Evolutionary conservation across 2,888 invertebrate species (phyloP).

Genomic region (Entomobrya proxima): DNA sequence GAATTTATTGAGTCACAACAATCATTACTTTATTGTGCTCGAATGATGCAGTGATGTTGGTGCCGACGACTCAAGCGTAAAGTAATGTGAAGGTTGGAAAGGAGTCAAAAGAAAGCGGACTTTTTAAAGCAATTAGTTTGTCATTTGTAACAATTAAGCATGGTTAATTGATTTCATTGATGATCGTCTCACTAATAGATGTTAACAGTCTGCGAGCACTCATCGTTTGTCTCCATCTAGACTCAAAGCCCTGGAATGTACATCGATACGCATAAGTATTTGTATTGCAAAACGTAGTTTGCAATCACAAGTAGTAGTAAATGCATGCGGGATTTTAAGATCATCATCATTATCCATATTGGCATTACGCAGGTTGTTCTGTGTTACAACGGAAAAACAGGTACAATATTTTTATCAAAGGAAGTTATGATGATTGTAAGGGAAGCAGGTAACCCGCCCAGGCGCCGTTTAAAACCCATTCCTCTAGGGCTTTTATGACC

Average conservation of each 20-base stretch:
- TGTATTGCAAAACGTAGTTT: background rate
- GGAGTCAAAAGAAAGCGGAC: conserved; percentile 26
- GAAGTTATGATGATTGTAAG: conserved; percentile 75
- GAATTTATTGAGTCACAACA: conserved; percentile 67
- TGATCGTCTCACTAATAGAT: conserved; percentile 11
- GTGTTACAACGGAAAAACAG: background rate
- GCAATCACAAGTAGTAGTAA: background rate
- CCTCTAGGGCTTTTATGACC: conserved; percentile 75
- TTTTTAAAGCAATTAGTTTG: conserved; percentile 61
- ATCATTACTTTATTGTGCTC: conserved; percentile 39
- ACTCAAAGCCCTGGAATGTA: too few species aligned
- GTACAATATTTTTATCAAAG: conserved; percentile 70
- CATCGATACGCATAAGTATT: background rate
- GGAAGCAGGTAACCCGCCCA: conserved; percentile 75
- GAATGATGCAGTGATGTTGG: background rate
- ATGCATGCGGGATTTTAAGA: background rate
- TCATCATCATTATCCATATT: background rate
- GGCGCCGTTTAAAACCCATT: conserved; percentile 74
- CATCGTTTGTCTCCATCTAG: too few species aligned
- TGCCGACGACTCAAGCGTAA: conserved; percentile 49
- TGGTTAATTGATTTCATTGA: conserved; percentile 60
- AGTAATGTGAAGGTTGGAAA: conserved; percentile 19
- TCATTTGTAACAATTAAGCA: conserved; percentile 64
- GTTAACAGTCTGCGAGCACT: background rate
- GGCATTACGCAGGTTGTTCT: background rate